Evolutionary conservation across 2,888 invertebrate genomes (phyloP).

Genomic region (Lapara coniferarum): DNA sequence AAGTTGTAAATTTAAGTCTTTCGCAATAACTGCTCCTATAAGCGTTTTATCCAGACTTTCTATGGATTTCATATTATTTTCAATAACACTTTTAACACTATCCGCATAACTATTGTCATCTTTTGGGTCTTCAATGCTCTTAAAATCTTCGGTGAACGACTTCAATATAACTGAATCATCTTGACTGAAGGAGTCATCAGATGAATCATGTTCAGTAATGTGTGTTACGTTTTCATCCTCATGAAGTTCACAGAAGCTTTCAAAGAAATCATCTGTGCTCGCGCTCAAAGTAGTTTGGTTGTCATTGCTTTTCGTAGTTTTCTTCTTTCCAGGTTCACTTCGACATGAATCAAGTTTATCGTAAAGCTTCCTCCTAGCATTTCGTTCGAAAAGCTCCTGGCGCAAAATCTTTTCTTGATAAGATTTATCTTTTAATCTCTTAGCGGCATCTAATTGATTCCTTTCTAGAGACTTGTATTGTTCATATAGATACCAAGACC

Average conservation of each 20-base stretch:
- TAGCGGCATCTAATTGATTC: conserved; percentile 66
- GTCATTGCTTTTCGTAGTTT: conserved; percentile 41
- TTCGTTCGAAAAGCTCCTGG: conserved; percentile 65
- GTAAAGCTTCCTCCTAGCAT: conserved; percentile 60
- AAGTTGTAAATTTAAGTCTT: conserved; percentile 58
- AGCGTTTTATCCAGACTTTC: conserved; percentile 41
- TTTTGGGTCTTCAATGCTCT: conserved; percentile 44
- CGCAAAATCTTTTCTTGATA: conserved; percentile 65
- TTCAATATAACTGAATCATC: conserved; percentile 44
- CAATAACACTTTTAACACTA: conserved; percentile 53
- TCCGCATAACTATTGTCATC: conserved; percentile 47
- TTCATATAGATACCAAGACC: conserved; percentile 77
- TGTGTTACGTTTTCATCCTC: conserved; percentile 49
- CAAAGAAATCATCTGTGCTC: conserved; percentile 62
- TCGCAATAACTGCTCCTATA: conserved; percentile 43
- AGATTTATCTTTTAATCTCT: conserved; percentile 60
- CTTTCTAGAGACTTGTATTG: conserved; percentile 72
- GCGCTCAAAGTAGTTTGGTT: conserved; percentile 44
- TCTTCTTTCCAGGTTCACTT: conserved; percentile 50
- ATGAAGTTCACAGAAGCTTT: conserved; percentile 59
- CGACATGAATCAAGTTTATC: conserved; percentile 52
- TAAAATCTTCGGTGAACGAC: conserved; percentile 48
- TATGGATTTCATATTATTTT: conserved; percentile 42
- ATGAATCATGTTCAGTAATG: conserved; percentile 36
- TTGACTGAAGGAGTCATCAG: conserved; percentile 46